Conservation (phyloP, 2,888 invertebrate genomes). For the Nycteola revayana region DNA sequence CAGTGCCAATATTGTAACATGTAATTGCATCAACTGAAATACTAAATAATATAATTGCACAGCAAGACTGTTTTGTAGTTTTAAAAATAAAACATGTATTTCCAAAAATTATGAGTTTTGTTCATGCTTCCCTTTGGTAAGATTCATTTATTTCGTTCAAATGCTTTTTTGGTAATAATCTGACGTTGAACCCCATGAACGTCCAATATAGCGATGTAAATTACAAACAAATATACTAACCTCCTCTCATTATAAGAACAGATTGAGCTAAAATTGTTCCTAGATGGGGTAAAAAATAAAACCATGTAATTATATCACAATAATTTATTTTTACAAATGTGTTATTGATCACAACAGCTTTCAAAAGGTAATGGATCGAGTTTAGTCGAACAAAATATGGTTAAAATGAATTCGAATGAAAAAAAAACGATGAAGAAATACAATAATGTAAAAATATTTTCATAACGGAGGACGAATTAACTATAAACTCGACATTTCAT, state of each 20-base stretch:
- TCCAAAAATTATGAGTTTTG: constrained; percentile 11
- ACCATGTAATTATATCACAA: constrained; percentile 72
- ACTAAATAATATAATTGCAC: constrained; percentile 7
- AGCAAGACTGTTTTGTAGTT: constrained; percentile 33
- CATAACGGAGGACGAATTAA: constrained; percentile 27
- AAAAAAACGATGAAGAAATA: constrained; percentile 42
- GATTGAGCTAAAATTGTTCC: too few relatives aligned
- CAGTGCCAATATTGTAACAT: constrained; percentile 17
- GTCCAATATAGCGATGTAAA: too few relatives aligned
- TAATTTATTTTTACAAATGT: constrained; percentile 83
- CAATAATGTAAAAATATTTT: constrained; percentile 40
- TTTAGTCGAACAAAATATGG: constrained; percentile 57
- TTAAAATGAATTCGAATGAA: constrained; percentile 55
- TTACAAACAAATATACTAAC: too few relatives aligned
- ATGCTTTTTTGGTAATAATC: too few relatives aligned
- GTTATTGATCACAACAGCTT: constrained; percentile 76
- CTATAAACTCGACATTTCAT: constrained; percentile 31
- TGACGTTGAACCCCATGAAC: too few relatives aligned
- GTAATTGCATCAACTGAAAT: too few relatives aligned
- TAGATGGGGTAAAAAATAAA: too few relatives aligned
- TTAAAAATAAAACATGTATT: constrained; percentile 26
- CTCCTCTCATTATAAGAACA: too few relatives aligned
- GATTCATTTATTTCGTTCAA: too few relatives aligned
- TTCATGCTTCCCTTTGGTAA: too few relatives aligned
- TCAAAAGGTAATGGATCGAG: constrained; percentile 58